These are phyloP conservation scores for Ditylenchus weischeri DNA, from an alignment of 2,888 invertebrate genomes.

Conservation along the genomic window DNA sequence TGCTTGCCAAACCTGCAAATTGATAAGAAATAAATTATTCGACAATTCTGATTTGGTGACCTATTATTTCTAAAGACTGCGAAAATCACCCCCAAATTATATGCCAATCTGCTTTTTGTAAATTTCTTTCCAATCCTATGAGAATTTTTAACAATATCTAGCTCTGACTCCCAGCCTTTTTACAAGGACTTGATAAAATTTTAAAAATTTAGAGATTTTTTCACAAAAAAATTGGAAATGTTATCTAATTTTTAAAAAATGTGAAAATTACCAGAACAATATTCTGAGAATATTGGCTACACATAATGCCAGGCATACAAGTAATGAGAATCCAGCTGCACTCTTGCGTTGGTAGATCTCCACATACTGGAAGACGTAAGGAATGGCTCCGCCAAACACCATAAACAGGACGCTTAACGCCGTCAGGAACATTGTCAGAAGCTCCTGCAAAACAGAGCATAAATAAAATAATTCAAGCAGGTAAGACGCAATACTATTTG, in stretches of 20 bases:
- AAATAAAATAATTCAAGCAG: too few relatives aligned
- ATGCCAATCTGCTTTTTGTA: too few relatives aligned
- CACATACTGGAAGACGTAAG: constrained; percentile 67
- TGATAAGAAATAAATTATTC: not conserved
- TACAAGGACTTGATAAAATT: too few relatives aligned
- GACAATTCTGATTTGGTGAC: too few relatives aligned
- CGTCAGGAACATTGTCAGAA: constrained; percentile 26
- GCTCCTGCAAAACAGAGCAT: constrained; percentile 6
- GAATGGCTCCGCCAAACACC: constrained; percentile 50
- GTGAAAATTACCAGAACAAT: constrained; percentile 82
- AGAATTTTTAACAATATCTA: too few relatives aligned
- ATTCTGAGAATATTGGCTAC: constrained; percentile 94
- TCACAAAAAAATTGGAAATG: too few relatives aligned
- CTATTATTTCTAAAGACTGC: too few relatives aligned
- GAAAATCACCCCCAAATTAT: too few relatives aligned
- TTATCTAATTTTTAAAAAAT: not conserved
- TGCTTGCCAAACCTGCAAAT: constrained; percentile 90
- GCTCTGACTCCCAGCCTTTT: too few relatives aligned
- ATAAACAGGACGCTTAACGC: constrained; percentile 37
- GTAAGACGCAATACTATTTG: too few relatives aligned
- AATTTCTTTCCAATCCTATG: too few relatives aligned
- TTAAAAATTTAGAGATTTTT: too few relatives aligned
- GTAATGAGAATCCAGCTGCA: constrained; percentile 81
- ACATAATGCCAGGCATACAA: constrained; percentile 89
- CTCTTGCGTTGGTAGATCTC: constrained; percentile 72